Percentiles rank a stretch among this genome's conserved stretches.
phyloP scores from a whole-genome alignment of 2,797 vertebrate genomes.

The Epinephelus coioides region DNA sequence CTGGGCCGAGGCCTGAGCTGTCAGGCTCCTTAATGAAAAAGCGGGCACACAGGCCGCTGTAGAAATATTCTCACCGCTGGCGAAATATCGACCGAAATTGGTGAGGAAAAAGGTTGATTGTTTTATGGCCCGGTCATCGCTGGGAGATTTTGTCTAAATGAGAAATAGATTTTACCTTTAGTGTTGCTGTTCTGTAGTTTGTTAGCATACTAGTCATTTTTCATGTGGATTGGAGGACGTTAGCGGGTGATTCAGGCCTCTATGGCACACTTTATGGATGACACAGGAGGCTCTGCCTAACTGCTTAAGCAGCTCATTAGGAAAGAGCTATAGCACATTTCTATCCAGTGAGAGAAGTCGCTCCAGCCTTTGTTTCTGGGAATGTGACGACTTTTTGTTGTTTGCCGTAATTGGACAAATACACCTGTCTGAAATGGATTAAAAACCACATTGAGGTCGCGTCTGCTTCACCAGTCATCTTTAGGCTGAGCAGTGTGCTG shows the following conservation, averaged over 20 bases:
- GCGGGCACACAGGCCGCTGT: slow-evolving; percentile 1
- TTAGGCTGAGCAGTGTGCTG: slow-evolving; percentile 7
- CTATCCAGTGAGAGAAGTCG: neutral
- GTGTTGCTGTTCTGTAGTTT: slow-evolving; percentile 47
- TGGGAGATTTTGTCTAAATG: slow-evolving; percentile 58
- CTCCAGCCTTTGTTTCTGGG: slow-evolving; percentile 24
- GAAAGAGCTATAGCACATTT: slow-evolving; percentile 44
- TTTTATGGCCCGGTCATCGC: slow-evolving; percentile 45
- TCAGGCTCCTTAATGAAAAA: slow-evolving; percentile 50
- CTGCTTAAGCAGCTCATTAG: slow-evolving; percentile 70
- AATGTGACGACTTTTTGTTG: neutral
- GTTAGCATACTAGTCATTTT: slow-evolving; percentile 56
- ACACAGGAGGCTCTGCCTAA: slow-evolving; percentile 53
- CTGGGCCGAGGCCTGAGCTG: slow-evolving; percentile 29
- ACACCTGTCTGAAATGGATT: slow-evolving; percentile 23
- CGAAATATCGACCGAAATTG: slow-evolving; percentile 47
- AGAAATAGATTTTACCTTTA: slow-evolving; percentile 61
- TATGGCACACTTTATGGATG: slow-evolving; percentile 53
- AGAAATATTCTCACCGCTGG: slow-evolving; percentile 40
- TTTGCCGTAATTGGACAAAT: slow-evolving; percentile 46
- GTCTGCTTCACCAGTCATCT: neutral
- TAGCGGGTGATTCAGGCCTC: slow-evolving; percentile 51
- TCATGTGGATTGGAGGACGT: slow-evolving; percentile 51
- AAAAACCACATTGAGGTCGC: neutral
- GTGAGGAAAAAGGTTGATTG: slow-evolving; percentile 46